Conservation (phyloP, 2,888 invertebrate species). For the Micoletzkya japonica region DNA sequence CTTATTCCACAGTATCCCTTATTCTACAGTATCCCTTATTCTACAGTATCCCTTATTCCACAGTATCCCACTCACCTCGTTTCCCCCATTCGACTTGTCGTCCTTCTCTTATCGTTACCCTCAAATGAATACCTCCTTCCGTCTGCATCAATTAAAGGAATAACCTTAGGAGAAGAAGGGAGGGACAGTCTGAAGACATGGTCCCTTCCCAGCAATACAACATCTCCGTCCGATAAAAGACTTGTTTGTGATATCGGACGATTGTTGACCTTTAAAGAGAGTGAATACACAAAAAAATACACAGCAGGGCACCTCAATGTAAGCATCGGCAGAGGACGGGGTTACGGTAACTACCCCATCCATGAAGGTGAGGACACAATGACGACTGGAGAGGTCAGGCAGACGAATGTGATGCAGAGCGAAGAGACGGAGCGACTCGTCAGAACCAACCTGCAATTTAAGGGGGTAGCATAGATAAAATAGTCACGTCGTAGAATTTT, state of each 20-base stretch:
- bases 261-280: conserved; percentile 80
- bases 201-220: conserved; percentile 65
- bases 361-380: conserved; percentile 88
- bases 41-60: neutral
- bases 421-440: neutral
- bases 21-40: neutral
- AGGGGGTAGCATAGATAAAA: no score
- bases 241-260: conserved; percentile 89
- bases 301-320: conserved; percentile 73
- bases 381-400: conserved; percentile 87
- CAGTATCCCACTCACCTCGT: neutral
- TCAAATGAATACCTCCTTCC: neutral
- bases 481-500: no score
- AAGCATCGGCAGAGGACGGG: conserved; percentile 87
- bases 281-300: neutral
- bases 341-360: conserved; percentile 90
- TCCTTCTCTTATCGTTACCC: neutral
- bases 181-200: conserved; percentile 67
- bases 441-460: conserved; percentile 4
- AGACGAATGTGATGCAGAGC: conserved; percentile 62
- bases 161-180: neutral
- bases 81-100: neutral
- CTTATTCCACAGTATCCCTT: neutral
- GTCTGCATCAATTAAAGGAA: neutral
- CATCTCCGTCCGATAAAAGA: conserved; percentile 73